Evolutionary conservation across 1,140 invertebrate genomes (phyloP).

Genomic region (Probaryconus sp.): DNA sequence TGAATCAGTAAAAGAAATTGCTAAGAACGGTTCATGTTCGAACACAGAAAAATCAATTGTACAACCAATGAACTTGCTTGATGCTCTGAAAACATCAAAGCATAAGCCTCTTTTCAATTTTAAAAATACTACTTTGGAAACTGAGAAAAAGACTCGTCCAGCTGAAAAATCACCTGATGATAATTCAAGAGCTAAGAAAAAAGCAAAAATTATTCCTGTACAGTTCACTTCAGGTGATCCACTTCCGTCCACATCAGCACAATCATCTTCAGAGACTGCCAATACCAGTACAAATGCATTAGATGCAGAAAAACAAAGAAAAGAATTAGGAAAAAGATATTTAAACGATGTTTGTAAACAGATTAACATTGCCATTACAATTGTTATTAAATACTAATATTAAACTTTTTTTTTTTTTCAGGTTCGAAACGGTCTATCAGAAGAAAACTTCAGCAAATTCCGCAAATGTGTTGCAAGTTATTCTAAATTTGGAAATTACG

Average conservation of each 20-base stretch:
- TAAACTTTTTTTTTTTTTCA: slow-evolving; percentile 72
- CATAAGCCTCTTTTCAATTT: slow-evolving; percentile 68
- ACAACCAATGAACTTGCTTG: slow-evolving; percentile 42
- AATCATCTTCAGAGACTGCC: slow-evolving; percentile 60
- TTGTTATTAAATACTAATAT: slow-evolving; percentile 4
- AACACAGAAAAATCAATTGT: not conserved
- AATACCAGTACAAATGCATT: slow-evolving; percentile 1
- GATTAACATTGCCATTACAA: not conserved
- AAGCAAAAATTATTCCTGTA: slow-evolving; percentile 77
- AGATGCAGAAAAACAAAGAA: slow-evolving; percentile 45
- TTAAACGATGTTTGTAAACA: slow-evolving; percentile 57
- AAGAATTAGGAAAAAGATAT: slow-evolving; percentile 65
- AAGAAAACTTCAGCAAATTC: slow-evolving; percentile 80
- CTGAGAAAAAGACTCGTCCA: slow-evolving; percentile 60
- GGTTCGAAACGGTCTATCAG: slow-evolving; percentile 79
- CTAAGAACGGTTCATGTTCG: no score
- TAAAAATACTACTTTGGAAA: slow-evolving; percentile 54
- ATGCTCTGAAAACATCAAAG: slow-evolving; percentile 42
- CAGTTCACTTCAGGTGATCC: slow-evolving; percentile 63
- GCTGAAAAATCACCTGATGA: slow-evolving; percentile 65
- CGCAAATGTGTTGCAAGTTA: slow-evolving; percentile 80
- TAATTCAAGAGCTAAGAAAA: slow-evolving; percentile 71
- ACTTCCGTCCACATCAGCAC: slow-evolving; percentile 61
- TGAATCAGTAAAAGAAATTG: slow-evolving; percentile 27
- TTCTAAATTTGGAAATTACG: slow-evolving; percentile 79